Conservation (phyloP, 1,140 invertebrate species). For the Adelges cooleyi region DNA sequence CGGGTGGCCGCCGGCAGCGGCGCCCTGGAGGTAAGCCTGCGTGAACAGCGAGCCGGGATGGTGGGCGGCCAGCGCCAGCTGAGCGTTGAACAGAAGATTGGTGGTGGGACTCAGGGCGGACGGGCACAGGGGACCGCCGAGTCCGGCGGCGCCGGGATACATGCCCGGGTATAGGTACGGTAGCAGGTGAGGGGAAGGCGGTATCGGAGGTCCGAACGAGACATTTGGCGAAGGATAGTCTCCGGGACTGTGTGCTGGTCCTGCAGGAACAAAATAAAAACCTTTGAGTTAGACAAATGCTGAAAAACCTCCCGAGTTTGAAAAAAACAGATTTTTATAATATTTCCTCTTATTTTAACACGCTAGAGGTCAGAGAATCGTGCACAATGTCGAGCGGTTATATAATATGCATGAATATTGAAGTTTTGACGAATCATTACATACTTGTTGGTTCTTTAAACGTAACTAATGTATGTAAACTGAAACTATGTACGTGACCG, state of each 20-base stretch:
- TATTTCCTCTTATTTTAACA: no score
- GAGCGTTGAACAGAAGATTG: constrained; percentile 69
- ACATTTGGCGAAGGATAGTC: constrained; percentile 72
- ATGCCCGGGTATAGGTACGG: constrained; percentile 76
- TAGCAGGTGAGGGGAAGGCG: constrained; percentile 65
- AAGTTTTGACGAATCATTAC: no score
- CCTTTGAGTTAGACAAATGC: not conserved
- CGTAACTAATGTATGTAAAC: no score
- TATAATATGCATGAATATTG: no score
- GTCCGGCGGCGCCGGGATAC: constrained; percentile 47
- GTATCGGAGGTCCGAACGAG: constrained; percentile 73
- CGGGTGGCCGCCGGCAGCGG: constrained; percentile 40
- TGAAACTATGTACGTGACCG: no score
- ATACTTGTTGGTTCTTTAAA: no score
- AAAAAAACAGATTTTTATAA: no score
- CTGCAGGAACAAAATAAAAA: not conserved
- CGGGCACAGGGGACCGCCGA: constrained; percentile 53
- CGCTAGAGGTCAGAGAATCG: no score
- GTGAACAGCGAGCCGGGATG: constrained; percentile 55
- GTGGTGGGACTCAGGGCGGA: constrained; percentile 42
- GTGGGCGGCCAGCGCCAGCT: constrained; percentile 64
- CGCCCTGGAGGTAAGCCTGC: constrained; percentile 45
- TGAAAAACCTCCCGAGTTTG: not conserved
- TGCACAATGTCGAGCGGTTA: no score
- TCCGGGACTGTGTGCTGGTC: constrained; percentile 41